Conservation (phyloP, 1,140 invertebrate genomes). For the Pseudomyrmex concolor region DNA sequence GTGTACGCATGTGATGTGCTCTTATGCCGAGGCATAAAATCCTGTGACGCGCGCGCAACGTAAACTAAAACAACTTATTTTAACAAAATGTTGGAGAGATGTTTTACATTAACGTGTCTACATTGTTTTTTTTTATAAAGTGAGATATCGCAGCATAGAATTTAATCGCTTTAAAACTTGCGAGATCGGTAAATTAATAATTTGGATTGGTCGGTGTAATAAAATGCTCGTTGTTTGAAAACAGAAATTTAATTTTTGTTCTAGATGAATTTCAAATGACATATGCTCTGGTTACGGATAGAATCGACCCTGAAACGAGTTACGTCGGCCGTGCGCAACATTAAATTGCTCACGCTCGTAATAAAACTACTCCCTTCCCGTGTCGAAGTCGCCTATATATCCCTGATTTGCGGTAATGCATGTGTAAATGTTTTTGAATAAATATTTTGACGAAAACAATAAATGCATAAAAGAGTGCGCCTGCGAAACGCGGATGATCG, state of each 20-base stretch:
- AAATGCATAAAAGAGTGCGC: not conserved
- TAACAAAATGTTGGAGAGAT: not conserved
- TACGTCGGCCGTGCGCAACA: constrained; percentile 1
- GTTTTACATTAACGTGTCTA: not conserved
- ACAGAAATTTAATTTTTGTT: constrained; percentile 10
- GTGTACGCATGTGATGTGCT: not conserved
- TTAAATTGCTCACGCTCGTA: constrained; percentile 42
- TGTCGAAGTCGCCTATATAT: not conserved
- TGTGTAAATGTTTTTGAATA: constrained; percentile 33
- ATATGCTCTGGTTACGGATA: not conserved
- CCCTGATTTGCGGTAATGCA: constrained; percentile 42
- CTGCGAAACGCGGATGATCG: not conserved
- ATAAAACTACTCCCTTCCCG: constrained; percentile 35
- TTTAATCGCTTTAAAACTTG: not conserved
- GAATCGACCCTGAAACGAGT: constrained; percentile 8
- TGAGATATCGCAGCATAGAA: not conserved
- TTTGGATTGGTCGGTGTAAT: not conserved
- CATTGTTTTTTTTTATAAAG: not conserved
- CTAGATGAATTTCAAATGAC: not conserved
- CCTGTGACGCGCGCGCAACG: not conserved
- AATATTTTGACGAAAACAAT: constrained; percentile 27
- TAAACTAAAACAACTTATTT: not conserved
- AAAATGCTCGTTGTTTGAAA: not conserved
- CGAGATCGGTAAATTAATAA: not conserved
- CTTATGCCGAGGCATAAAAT: not conserved